Conservation (phyloP, 2,113 vertebrate species). For the Oreotrochilus melanogaster region DNA sequence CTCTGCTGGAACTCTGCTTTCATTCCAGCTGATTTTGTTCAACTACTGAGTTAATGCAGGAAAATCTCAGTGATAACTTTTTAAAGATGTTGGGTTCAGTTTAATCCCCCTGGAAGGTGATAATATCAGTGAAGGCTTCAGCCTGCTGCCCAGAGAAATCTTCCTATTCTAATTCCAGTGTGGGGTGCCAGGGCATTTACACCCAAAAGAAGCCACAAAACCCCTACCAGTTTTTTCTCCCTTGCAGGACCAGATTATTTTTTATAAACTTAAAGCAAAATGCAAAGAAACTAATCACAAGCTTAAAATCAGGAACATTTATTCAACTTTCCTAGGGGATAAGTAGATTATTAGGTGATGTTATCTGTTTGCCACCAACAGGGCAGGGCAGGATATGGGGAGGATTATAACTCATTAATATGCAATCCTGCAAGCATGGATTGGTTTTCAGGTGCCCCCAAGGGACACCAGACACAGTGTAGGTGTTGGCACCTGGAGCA, state of each 20-base stretch:
- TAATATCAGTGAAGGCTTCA: neutral
- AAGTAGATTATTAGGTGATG: neutral
- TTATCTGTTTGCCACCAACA: neutral
- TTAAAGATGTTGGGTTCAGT: slow-evolving; percentile 4
- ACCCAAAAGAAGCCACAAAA: neutral
- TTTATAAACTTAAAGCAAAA: neutral
- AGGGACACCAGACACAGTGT: neutral
- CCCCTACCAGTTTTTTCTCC: neutral
- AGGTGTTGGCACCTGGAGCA: accelerated
- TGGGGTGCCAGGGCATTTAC: neutral
- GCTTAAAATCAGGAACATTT: neutral
- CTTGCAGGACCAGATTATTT: neutral
- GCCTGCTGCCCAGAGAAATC: neutral
- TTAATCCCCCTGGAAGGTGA: neutral
- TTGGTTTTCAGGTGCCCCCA: neutral
- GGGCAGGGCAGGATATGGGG: neutral
- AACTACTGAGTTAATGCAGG: slow-evolving; percentile 17
- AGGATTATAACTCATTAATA: neutral
- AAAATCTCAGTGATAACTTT: slow-evolving; percentile 12
- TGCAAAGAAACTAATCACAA: neutral
- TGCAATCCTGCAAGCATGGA: neutral
- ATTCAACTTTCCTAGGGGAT: neutral
- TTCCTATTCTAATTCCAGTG: accelerated
- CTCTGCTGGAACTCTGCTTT: slow-evolving; percentile 50
- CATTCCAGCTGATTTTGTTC: slow-evolving; percentile 27